Percentiles rank a stretch among this genome's conserved stretches.
phyloP scores from a whole-genome alignment of 2,888 invertebrate genomes.

The Callimorpha dominula region DNA sequence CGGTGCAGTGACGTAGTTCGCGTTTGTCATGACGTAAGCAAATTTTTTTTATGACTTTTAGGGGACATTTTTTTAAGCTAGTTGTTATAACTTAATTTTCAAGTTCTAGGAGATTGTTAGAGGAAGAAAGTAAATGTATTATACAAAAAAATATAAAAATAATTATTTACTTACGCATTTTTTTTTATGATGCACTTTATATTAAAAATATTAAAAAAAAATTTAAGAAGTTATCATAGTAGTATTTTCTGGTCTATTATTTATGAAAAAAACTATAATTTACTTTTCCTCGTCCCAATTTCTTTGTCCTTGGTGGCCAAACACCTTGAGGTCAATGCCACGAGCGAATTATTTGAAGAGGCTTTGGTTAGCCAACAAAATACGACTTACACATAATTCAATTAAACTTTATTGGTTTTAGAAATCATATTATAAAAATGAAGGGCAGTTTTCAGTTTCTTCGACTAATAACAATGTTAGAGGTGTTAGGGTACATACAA shows the following conservation, averaged over 20 bases:
- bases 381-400: not conserved
- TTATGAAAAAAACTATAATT: not conserved
- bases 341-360: conserved; percentile 7
- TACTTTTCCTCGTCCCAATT: not conserved
- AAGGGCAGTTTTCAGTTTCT: not conserved
- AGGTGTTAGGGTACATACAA: not conserved
- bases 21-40: conserved; percentile 72
- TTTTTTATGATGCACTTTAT: not conserved
- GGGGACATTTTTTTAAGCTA: not conserved
- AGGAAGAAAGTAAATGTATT: not conserved
- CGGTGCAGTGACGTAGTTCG: conserved; percentile 76
- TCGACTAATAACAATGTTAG: not conserved
- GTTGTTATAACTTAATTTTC: not conserved
- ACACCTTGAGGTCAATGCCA: conserved; percentile 22
- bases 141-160: not conserved
- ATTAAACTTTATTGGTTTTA: conserved; percentile 7
- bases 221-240: not conserved
- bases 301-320: conserved; percentile 19
- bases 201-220: not conserved
- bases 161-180: not conserved
- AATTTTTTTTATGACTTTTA: conserved; percentile 30
- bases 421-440: not conserved
- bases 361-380: not conserved
- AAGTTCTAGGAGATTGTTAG: conserved; percentile 2
- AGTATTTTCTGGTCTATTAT: not conserved